Evolutionary conservation across 2,113 vertebrate species (phyloP).

Genomic region (Micromys minutus): DNA sequence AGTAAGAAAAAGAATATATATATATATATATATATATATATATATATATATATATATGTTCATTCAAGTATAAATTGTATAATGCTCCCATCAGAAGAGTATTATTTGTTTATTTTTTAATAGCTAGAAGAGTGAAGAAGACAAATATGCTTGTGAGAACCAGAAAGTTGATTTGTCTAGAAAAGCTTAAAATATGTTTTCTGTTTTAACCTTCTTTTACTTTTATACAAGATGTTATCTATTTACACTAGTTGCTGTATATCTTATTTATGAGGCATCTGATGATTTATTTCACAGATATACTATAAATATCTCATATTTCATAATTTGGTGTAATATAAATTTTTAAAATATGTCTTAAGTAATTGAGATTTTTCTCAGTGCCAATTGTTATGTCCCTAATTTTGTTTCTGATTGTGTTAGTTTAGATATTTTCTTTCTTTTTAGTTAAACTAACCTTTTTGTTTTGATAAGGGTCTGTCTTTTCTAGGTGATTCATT

Average conservation of each 20-base stretch:
- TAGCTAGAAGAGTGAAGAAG: background rate
- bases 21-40: too few relatives aligned
- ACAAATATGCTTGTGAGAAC: background rate
- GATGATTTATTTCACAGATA: background rate
- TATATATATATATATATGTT: too few relatives aligned
- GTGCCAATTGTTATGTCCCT: background rate
- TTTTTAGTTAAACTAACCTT: background rate
- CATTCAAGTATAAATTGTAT: background rate
- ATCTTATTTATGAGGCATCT: background rate
- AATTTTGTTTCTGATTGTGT: background rate
- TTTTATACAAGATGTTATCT: background rate
- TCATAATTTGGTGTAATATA: background rate
- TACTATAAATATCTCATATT: background rate
- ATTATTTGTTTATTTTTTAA: background rate
- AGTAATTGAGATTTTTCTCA: background rate
- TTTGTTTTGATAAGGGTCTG: background rate
- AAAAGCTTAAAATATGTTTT: background rate
- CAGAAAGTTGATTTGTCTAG: background rate
- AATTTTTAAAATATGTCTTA: background rate
- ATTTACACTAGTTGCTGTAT: background rate
- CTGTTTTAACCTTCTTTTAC: background rate
- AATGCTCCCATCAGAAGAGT: background rate
- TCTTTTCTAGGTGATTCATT: background rate
- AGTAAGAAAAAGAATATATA: background rate
- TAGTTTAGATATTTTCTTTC: background rate